These are phyloP conservation scores for Ostrea denselamellosa DNA, from an alignment of 1,140 invertebrate species.

Conservation along the genomic window DNA sequence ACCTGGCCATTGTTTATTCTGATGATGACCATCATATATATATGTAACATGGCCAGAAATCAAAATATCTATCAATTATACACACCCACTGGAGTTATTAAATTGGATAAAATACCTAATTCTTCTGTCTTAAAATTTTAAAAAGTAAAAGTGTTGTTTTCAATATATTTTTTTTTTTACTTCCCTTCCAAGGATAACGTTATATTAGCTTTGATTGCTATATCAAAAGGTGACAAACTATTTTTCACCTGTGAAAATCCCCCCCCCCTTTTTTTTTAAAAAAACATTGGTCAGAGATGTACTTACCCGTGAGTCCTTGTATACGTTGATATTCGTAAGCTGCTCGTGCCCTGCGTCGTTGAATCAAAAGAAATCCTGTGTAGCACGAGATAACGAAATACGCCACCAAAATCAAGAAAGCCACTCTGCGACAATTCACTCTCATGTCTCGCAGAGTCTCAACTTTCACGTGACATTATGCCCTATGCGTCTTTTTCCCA, in stretches of 20 bases:
- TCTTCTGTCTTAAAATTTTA: too few species aligned
- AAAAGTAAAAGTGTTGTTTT: too few species aligned
- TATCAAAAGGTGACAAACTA: background rate
- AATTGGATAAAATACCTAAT: too few species aligned
- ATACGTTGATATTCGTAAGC: conserved; percentile 53
- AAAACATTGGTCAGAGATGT: background rate
- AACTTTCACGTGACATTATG: background rate
- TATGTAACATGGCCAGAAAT: too few species aligned
- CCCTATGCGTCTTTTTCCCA: background rate
- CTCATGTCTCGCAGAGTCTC: conserved; percentile 58
- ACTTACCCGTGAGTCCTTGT: conserved; percentile 53
- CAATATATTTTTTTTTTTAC: too few species aligned
- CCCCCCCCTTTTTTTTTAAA: background rate
- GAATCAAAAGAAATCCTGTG: conserved; percentile 74
- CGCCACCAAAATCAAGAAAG: conserved; percentile 68
- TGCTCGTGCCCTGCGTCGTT: conserved; percentile 57
- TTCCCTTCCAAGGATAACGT: too few species aligned
- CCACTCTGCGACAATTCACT: conserved; percentile 68
- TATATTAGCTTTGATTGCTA: too few species aligned
- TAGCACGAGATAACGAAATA: conserved; percentile 77
- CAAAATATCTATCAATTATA: too few species aligned
- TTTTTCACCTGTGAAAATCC: background rate
- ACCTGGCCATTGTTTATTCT: background rate
- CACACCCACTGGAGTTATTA: too few species aligned
- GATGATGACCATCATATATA: background rate